Conservation (phyloP, 2,113 vertebrate genomes). For the Cinclus cinclus region DNA sequence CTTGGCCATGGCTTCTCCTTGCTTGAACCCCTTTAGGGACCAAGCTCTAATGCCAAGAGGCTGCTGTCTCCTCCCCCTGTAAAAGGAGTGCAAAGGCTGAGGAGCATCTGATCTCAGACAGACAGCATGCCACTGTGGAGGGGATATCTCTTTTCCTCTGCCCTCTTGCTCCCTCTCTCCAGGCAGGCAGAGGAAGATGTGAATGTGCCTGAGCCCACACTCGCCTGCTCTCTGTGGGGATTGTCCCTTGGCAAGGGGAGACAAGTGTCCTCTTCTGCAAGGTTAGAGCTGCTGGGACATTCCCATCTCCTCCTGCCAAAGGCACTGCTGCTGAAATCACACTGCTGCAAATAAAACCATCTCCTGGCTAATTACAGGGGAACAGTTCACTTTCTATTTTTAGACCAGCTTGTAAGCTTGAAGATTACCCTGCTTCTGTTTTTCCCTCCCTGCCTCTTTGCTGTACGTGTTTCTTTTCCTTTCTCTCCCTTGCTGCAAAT, state of each 20-base stretch:
- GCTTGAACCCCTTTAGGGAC: not conserved
- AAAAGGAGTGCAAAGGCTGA: not conserved
- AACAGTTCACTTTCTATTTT: slow-evolving; percentile 50
- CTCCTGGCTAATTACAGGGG: slow-evolving; percentile 32
- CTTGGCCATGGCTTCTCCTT: not conserved
- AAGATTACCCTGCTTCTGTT: slow-evolving; percentile 20
- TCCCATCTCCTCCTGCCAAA: slow-evolving; percentile 21
- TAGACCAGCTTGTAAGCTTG: slow-evolving; percentile 39
- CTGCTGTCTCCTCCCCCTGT: not conserved
- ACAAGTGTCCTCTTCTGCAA: not conserved
- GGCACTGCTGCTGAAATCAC: slow-evolving; percentile 10
- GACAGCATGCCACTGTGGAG: not conserved
- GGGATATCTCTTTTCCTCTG: not conserved
- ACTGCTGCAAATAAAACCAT: slow-evolving; percentile 35
- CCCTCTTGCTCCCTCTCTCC: not conserved
- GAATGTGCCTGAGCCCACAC: accelerated
- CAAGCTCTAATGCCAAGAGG: not conserved
- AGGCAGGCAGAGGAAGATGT: not conserved
- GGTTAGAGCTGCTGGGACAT: slow-evolving; percentile 34
- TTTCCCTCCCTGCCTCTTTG: not conserved
- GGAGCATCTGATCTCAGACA: not conserved
- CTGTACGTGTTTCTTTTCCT: not conserved
- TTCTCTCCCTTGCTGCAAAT: not conserved
- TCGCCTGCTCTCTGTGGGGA: not conserved
- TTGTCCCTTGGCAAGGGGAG: not conserved